Evolutionary conservation across 1,140 invertebrate species (phyloP).

Genomic region (Trichonephila clavipes): DNA sequence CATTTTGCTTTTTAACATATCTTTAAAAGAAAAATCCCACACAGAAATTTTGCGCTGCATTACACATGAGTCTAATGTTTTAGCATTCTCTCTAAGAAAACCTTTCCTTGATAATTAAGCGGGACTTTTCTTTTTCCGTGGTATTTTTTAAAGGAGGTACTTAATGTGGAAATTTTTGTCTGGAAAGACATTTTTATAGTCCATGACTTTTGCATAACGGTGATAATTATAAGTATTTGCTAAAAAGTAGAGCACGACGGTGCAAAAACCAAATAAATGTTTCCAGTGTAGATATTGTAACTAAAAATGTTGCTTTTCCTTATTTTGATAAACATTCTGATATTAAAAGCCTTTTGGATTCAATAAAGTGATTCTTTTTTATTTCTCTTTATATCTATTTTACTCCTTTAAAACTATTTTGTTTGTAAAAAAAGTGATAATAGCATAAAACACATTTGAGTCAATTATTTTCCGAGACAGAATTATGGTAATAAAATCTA

Average conservation of each 20-base stretch:
- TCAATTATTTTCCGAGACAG: no score
- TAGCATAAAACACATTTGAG: no score
- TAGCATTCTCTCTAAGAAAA: slow-evolving; percentile 49
- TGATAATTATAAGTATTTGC: slow-evolving; percentile 29
- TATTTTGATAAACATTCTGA: neutral
- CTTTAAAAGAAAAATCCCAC: slow-evolving; percentile 58
- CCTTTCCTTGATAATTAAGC: slow-evolving; percentile 64
- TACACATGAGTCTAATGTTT: slow-evolving; percentile 59
- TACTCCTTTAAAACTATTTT: no score
- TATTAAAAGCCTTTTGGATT: neutral
- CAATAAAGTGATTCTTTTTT: no score
- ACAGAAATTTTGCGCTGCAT: slow-evolving; percentile 66
- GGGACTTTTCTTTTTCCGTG: neutral
- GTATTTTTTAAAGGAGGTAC: slow-evolving; percentile 11
- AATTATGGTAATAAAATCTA: no score
- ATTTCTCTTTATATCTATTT: no score
- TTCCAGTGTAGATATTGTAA: neutral
- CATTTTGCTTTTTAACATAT: slow-evolving; percentile 48
- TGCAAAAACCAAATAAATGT: neutral
- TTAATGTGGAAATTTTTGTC: slow-evolving; percentile 58
- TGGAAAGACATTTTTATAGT: slow-evolving; percentile 31
- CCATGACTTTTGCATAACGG: slow-evolving; percentile 28
- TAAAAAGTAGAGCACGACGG: slow-evolving; percentile 21
- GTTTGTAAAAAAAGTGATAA: no score
- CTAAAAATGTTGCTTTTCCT: neutral